Percentiles rank a stretch among this genome's conserved stretches.
Conservation (phyloP, 1,140 invertebrate species). For the Bursaphelenchus mucronatus region DNA sequence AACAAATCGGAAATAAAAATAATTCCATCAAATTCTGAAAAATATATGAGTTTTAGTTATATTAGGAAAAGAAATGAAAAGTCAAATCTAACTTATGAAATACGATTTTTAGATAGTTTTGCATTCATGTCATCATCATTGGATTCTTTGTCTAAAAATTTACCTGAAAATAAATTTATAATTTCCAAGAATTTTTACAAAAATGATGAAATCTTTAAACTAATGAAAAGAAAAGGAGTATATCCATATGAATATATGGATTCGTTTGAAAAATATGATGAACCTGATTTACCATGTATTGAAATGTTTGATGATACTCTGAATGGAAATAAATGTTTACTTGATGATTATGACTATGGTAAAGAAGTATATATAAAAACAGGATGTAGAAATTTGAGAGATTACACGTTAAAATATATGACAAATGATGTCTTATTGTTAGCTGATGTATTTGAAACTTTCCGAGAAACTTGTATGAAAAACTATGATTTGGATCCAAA, state of each 20-base stretch:
- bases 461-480: constrained; percentile 40
- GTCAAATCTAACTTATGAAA: too few species aligned
- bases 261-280: constrained; percentile 20
- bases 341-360: constrained; percentile 26
- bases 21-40: too few species aligned
- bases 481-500: constrained; percentile 45
- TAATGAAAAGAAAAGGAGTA: constrained; percentile 23
- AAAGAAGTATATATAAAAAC: constrained; percentile 22
- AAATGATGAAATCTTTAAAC: constrained; percentile 18
- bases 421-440: constrained; percentile 42
- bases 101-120: too few species aligned
- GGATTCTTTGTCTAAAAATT: too few species aligned
- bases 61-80: too few species aligned
- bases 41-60: too few species aligned
- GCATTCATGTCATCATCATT: too few species aligned
- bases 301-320: constrained; percentile 15
- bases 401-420: constrained; percentile 26
- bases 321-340: background rate
- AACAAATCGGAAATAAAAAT: too few species aligned
- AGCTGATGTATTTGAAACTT: constrained; percentile 53
- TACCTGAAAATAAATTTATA: too few species aligned
- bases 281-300: constrained; percentile 19
- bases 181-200: too few species aligned
- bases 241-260: constrained; percentile 27
- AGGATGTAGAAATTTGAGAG: constrained; percentile 27